Evolutionary conservation across 2,797 vertebrate genomes (phyloP).

Genomic region (Hephaestus fuliginosus): DNA sequence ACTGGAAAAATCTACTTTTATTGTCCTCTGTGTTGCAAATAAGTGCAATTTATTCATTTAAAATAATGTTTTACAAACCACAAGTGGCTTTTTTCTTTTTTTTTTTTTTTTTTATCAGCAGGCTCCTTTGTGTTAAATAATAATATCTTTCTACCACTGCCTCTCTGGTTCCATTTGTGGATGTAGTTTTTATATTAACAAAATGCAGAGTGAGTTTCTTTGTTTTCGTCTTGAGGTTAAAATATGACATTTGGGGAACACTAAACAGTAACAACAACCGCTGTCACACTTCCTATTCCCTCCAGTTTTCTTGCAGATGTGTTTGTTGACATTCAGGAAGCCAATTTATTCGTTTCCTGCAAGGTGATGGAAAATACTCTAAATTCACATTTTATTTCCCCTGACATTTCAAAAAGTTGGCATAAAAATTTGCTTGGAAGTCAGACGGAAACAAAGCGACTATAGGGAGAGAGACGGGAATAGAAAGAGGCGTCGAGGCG

Average conservation of each 20-base stretch:
- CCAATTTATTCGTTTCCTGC: conserved; percentile 49
- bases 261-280: conserved; percentile 15
- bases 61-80: conserved; percentile 21
- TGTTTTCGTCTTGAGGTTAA: conserved; percentile 48
- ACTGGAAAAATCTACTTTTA: conserved; percentile 17
- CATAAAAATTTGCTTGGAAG: conserved; percentile 38
- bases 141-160: neutral
- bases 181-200: conserved; percentile 8
- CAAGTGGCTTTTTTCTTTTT: neutral
- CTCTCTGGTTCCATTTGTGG: neutral
- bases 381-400: conserved; percentile 52
- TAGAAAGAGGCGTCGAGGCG: neutral
- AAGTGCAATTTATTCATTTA: conserved; percentile 11
- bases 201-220: conserved; percentile 17
- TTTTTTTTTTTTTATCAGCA: neutral
- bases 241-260: conserved; percentile 17
- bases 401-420: conserved; percentile 58
- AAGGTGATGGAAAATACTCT: conserved; percentile 37
- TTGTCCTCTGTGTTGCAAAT: conserved; percentile 11
- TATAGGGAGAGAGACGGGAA: conserved; percentile 1
- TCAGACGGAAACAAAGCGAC: conserved; percentile 18
- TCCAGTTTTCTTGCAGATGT: conserved; percentile 29
- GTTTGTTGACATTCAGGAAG: conserved; percentile 64
- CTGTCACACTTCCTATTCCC: conserved; percentile 18
- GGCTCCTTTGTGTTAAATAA: conserved; percentile 12